A percentile compares a stretch with the other conserved stretches of the same genome.
phyloP scores from a whole-genome alignment of 2,113 vertebrate species.

The Microcebus lehilahytsara region DNA sequence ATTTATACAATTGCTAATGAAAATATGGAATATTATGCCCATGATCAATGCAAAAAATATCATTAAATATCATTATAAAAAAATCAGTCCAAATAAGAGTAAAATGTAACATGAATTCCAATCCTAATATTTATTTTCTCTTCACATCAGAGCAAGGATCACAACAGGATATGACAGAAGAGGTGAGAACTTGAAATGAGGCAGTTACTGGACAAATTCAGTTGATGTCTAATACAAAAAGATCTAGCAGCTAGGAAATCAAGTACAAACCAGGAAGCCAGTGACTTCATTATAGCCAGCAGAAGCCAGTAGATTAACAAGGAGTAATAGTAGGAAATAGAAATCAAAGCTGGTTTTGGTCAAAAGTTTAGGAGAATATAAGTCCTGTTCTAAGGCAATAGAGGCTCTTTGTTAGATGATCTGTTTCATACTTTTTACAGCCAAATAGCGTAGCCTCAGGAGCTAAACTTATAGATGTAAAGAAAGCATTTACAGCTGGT shows the following conservation, averaged over 20 bases:
- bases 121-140: neutral
- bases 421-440: neutral
- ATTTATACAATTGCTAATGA: neutral
- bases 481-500: neutral
- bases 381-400: neutral
- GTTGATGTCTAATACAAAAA: neutral
- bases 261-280: neutral
- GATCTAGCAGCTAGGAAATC: neutral
- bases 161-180: neutral
- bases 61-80: neutral
- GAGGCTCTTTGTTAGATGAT: neutral
- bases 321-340: neutral
- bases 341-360: neutral
- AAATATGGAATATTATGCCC: neutral
- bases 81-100: neutral
- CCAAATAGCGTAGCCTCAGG: neutral
- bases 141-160: neutral
- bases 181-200: neutral
- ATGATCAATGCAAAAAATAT: neutral
- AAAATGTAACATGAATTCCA: neutral
- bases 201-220: neutral
- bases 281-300: neutral
- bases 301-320: neutral
- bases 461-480: neutral
- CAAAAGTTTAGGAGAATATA: constrained; percentile 16